Evolutionary conservation across 1,140 invertebrate genomes (phyloP), one percentile per base, ranked within the genome.

Genomic region (Atta texana): DNA sequence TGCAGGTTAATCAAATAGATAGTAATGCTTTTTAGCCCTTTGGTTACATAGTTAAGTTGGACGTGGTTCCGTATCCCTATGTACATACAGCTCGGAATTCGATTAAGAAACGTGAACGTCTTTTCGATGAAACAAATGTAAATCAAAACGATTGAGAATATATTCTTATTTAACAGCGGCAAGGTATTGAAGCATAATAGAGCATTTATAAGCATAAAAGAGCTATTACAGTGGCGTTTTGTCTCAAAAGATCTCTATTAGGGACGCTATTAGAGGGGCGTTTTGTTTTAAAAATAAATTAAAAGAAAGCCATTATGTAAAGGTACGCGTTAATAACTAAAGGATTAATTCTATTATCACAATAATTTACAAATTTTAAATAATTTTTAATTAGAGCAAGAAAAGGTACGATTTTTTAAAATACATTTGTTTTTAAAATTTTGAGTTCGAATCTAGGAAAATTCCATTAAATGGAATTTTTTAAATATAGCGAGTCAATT

Each of bases 1-100:
- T 98, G 98, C 98, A 98, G 97, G 98, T 98, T 95, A 97, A 97
- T 96, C 28, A 7, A 72, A 76, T 63, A 75, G 34, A 68, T 14
- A 49, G 16, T 14, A 75, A 59, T 21, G 16, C n/a, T 39, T 4
- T 66, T 66, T 39, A 66, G n/a, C 34, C 7, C 18, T 39, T 39
- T 44, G 0, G 3, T 8, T n/a, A n/a, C 10, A 39, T 6, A 18
- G 31, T 18, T 18, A 16, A 63, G 2, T 14, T 24, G 12, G 21
- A 21, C 21, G 21, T 16, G 14, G 6, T 44, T 44, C 8, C 28
- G 28, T 63, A 63, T 10, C 14, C 10, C 39, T 44, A 28, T 18
- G 14, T 63, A 63, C 28, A 14, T 12, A 63, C 28, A 66, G 31
- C 28, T 64, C 28, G 16, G 18, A 66, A 66, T 39, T 66, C 18